Percentiles rank a stretch among this genome's conserved stretches.
phyloP scores from a whole-genome alignment of 2,113 vertebrate species.

The Cnemophilus loriae region DNA sequence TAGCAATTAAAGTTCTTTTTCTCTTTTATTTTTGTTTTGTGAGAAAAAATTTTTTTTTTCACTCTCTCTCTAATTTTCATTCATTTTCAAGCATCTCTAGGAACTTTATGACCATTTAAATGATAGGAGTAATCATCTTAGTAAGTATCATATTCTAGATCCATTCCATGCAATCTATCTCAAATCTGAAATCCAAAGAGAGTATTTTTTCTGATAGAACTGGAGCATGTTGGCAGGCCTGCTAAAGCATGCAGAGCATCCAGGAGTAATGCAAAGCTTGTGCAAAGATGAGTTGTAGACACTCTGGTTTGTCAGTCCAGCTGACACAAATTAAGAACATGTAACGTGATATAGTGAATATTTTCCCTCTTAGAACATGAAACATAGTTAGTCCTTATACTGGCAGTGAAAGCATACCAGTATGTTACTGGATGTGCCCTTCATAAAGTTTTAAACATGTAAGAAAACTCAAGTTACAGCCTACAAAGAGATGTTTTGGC shows the following conservation, averaged over 20 bases:
- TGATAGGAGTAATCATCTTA: neutral
- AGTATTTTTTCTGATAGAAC: neutral
- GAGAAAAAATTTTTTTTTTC: neutral
- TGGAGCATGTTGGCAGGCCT: neutral
- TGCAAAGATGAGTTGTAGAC: neutral
- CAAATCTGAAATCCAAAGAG: neutral
- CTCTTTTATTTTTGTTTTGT: neutral
- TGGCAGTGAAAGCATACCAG: neutral
- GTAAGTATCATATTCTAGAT: neutral
- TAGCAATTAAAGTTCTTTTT: neutral
- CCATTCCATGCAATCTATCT: neutral
- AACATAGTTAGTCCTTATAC: neutral
- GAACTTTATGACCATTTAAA: neutral
- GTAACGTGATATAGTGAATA: neutral
- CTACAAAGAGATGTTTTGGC: neutral
- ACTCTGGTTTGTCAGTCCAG: neutral
- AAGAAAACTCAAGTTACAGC: neutral
- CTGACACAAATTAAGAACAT: neutral
- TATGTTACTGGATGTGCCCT: neutral
- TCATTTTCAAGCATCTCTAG: neutral
- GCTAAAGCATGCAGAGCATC: neutral
- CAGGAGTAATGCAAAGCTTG: neutral
- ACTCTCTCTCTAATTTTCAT: neutral
- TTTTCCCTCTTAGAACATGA: neutral
- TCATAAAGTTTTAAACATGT: neutral